These are phyloP conservation scores for Moxostoma hubbsi DNA, from an alignment of 2,797 vertebrate species.

Conservation along the genomic window DNA sequence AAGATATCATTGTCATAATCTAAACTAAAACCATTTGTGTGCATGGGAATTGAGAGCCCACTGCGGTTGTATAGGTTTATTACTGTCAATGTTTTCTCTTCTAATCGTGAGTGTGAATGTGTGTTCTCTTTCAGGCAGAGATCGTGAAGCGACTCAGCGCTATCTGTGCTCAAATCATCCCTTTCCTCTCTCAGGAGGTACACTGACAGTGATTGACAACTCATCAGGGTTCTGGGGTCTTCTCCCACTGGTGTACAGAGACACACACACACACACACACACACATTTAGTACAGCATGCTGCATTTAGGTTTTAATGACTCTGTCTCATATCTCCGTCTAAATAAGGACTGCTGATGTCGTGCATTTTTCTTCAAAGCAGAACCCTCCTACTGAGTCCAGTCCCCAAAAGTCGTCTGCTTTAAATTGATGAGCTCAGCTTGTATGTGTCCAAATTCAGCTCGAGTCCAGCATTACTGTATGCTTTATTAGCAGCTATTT, in stretches of 20 bases:
- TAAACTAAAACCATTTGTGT: slow-evolving; percentile 22
- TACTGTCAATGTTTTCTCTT: slow-evolving; percentile 46
- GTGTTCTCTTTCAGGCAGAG: slow-evolving; percentile 88
- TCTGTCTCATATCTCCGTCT: slow-evolving; percentile 18
- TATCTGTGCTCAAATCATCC: slow-evolving; percentile 99
- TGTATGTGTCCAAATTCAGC: slow-evolving; percentile 7
- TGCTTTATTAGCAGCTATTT: slow-evolving; percentile 18
- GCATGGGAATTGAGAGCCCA: slow-evolving; percentile 36
- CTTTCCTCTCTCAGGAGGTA: slow-evolving; percentile 99
- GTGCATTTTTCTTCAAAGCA: slow-evolving; percentile 12
- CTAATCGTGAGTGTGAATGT: slow-evolving; percentile 43
- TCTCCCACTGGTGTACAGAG: slow-evolving; percentile 45
- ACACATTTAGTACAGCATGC: slow-evolving; percentile 27
- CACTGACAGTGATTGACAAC: slow-evolving; percentile 63
- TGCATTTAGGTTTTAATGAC: slow-evolving; percentile 44
- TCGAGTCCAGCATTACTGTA: slow-evolving; percentile 4
- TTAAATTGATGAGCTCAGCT: slow-evolving; percentile 26
- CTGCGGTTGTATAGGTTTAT: slow-evolving; percentile 40
- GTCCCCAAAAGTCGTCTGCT: not conserved
- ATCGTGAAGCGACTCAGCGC: slow-evolving; percentile 98
- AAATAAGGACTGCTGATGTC: slow-evolving; percentile 31
- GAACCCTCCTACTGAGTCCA: not conserved
- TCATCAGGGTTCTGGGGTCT: slow-evolving; percentile 40
- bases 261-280: slow-evolving; percentile 44
- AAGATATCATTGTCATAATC: slow-evolving; percentile 28